Conservation (phyloP, 2,888 invertebrate species). For the Agrochola lychnidis region DNA sequence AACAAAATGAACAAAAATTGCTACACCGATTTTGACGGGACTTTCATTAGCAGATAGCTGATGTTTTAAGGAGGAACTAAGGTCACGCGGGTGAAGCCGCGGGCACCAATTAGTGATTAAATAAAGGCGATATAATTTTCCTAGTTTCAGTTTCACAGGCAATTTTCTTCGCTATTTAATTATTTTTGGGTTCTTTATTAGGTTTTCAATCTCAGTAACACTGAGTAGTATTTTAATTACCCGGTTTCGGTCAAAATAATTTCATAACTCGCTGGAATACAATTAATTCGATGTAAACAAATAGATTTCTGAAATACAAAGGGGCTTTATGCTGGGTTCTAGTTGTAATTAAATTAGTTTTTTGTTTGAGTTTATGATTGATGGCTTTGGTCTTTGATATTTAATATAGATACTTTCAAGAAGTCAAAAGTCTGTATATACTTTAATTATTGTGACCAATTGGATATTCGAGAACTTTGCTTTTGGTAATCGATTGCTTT, state of each 20-base stretch:
- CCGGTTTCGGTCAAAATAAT: constrained; percentile 18
- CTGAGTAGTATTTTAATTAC: neutral
- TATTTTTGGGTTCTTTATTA: constrained; percentile 12
- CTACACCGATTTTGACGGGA: too few species aligned
- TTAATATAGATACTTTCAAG: neutral
- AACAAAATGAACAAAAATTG: too few species aligned
- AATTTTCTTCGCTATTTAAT: constrained; percentile 17
- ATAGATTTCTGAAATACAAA: constrained; percentile 29
- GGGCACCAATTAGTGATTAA: neutral
- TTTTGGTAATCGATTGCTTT: constrained; percentile 7
- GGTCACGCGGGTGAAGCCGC: too few species aligned
- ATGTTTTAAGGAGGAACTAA: too few species aligned
- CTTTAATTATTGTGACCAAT: neutral
- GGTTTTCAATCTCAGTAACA: constrained; percentile 4
- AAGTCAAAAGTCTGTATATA: neutral
- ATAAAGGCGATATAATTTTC: constrained; percentile 10
- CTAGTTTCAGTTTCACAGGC: constrained; percentile 3
- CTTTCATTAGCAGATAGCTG: too few species aligned
- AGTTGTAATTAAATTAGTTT: constrained; percentile 39
- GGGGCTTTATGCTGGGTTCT: neutral
- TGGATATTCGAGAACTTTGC: neutral
- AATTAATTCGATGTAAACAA: constrained; percentile 33
- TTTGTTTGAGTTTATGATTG: constrained; percentile 31
- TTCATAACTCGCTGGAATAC: neutral
- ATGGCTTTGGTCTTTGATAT: constrained; percentile 15